These are phyloP conservation scores for Hydrolagus colliei DNA, from an alignment of 2,797 vertebrate species.

Conservation along the genomic window DNA sequence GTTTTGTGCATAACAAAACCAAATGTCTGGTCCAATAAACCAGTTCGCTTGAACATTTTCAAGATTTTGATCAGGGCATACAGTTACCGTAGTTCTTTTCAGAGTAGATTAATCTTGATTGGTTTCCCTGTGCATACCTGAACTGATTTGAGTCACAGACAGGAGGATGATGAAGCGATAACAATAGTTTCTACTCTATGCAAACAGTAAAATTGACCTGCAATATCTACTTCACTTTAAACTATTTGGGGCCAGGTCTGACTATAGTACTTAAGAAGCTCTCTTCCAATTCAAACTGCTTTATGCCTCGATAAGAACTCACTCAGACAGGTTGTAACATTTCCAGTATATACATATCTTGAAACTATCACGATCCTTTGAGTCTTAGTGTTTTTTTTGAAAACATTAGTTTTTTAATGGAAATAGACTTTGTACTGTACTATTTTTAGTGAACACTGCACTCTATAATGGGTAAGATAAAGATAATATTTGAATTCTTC, in stretches of 20 bases:
- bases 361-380: background rate
- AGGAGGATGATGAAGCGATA: background rate
- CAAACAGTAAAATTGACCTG: background rate
- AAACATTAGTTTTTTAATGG: no score
- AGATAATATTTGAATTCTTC: no score
- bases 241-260: background rate
- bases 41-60: background rate
- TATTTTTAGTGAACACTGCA: no score
- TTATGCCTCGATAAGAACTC: background rate
- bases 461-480: no score
- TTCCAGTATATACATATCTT: background rate
- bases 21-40: background rate
- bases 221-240: background rate
- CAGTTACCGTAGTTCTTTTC: background rate
- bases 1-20: background rate
- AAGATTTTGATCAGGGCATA: background rate
- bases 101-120: background rate
- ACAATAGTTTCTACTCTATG: background rate
- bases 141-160: slow-evolving; percentile 6
- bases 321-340: background rate
- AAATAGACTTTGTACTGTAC: no score
- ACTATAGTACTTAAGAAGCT: background rate
- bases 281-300: background rate
- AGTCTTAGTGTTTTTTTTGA: no score
- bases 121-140: background rate